phyloP scores from a whole-genome alignment of 2,113 vertebrate genomes.

The Nipponia nippon region DNA sequence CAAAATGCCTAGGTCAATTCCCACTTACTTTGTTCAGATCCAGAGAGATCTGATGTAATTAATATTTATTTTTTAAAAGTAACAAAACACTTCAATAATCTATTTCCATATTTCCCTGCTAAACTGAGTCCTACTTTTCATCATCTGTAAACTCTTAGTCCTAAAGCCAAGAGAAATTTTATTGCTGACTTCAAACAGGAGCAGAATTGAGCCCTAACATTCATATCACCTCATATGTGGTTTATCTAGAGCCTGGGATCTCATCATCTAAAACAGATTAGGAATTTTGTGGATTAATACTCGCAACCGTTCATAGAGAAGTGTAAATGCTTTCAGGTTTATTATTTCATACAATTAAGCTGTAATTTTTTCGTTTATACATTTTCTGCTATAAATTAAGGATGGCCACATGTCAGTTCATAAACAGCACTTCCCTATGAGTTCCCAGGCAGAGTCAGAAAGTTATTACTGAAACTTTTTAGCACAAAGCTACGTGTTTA shows the following conservation, averaged over 20 bases:
- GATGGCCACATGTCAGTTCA: background rate
- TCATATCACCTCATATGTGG: constrained; percentile 16
- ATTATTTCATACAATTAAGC: background rate
- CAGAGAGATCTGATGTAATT: background rate
- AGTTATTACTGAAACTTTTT: background rate
- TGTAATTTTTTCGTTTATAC: background rate
- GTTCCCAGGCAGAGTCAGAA: background rate
- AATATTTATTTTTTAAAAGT: background rate
- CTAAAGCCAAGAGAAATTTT: constrained; percentile 22
- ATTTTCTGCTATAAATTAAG: constrained; percentile 15
- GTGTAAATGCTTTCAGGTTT: background rate
- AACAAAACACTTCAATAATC: background rate
- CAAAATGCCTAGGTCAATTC: background rate
- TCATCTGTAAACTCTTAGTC: constrained; percentile 41
- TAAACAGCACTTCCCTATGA: background rate
- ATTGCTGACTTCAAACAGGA: constrained; percentile 52
- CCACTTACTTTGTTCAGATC: background rate
- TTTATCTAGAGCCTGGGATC: background rate
- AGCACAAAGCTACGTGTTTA: background rate
- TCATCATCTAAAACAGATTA: constrained; percentile 29
- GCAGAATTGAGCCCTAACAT: constrained; percentile 12
- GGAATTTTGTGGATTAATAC: background rate
- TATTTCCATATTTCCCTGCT: background rate
- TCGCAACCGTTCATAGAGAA: background rate
- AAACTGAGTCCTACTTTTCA: background rate